Evolutionary conservation across 2,888 invertebrate species (phyloP).

Genomic region (Tetragnatha montana): DNA sequence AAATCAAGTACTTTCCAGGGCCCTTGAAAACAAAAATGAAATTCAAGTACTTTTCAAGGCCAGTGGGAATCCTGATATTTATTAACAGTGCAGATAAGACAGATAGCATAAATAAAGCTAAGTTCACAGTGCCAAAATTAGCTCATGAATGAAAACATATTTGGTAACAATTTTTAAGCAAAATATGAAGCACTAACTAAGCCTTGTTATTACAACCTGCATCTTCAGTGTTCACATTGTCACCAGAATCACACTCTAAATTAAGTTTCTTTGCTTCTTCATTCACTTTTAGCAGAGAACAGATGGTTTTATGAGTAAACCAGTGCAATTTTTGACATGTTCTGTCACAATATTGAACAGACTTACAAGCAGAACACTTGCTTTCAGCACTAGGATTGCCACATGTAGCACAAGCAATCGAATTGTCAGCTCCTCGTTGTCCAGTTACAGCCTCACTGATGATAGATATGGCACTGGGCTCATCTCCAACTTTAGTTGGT

Average conservation of each 20-base stretch:
- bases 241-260: slow-evolving; percentile 2
- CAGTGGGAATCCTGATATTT: too few species aligned
- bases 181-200: neutral
- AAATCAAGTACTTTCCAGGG: too few species aligned
- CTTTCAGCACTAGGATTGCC: slow-evolving; percentile 92
- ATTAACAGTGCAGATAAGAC: too few species aligned
- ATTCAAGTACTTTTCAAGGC: too few species aligned
- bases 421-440: slow-evolving; percentile 80
- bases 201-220: slow-evolving; percentile 12
- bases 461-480: slow-evolving; percentile 83
- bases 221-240: neutral
- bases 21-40: too few species aligned
- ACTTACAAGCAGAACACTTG: slow-evolving; percentile 95
- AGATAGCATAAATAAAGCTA: too few species aligned
- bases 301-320: slow-evolving; percentile 77
- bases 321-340: slow-evolving; percentile 92
- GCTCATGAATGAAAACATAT: too few species aligned
- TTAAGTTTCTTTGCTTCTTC: slow-evolving; percentile 8
- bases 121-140: too few species aligned
- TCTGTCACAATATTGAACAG: slow-evolving; percentile 93
- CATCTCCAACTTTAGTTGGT: slow-evolving; percentile 81
- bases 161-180: too few species aligned
- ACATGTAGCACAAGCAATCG: slow-evolving; percentile 83
- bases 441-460: slow-evolving; percentile 91
- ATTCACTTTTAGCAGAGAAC: slow-evolving; percentile 56